phyloP scores from a whole-genome alignment of 2,888 invertebrate genomes.

The Scaptomyza polygonia region DNA sequence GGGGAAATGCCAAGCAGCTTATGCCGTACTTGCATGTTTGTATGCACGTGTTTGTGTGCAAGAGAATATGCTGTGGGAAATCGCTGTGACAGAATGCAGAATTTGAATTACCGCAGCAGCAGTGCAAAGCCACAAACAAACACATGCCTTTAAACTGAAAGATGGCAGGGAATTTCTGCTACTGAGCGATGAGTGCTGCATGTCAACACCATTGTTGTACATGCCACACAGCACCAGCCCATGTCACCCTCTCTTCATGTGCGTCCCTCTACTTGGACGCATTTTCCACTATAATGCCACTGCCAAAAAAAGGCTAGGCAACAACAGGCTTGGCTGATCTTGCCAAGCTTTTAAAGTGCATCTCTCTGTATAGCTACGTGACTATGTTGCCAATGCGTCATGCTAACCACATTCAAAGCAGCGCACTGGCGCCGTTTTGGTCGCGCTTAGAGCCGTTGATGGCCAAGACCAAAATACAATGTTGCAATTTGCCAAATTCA shows the following conservation, averaged over 20 bases:
- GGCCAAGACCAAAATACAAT: conserved; percentile 62
- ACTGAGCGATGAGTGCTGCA: conserved; percentile 44
- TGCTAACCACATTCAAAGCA: conserved; percentile 12
- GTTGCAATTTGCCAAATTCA: conserved; percentile 77
- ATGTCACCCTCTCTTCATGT: neutral
- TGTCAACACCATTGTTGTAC: conserved; percentile 65
- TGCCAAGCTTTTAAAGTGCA: conserved; percentile 53
- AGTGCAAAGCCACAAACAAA: conserved; percentile 33
- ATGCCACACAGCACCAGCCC: conserved; percentile 2
- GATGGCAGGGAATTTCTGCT: conserved; percentile 8
- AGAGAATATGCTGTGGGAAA: conserved; percentile 26
- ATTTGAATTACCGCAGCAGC: conserved; percentile 56
- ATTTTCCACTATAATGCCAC: conserved; percentile 56
- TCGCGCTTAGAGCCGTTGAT: conserved; percentile 60
- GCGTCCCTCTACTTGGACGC: conserved; percentile 44
- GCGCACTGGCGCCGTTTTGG: neutral
- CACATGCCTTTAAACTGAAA: conserved; percentile 22
- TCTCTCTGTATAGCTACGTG: conserved; percentile 54
- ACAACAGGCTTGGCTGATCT: conserved; percentile 14
- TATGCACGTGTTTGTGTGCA: conserved; percentile 8
- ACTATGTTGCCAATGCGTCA: conserved; percentile 57
- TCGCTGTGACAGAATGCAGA: conserved; percentile 36
- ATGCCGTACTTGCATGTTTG: conserved; percentile 9
- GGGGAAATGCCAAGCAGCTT: conserved; percentile 31
- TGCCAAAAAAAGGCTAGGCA: conserved; percentile 45